A percentile compares a stretch with the other conserved stretches of the same genome.
phyloP scores from a whole-genome alignment of 2,797 vertebrate species.

The Enteromius anoplus region DNA sequence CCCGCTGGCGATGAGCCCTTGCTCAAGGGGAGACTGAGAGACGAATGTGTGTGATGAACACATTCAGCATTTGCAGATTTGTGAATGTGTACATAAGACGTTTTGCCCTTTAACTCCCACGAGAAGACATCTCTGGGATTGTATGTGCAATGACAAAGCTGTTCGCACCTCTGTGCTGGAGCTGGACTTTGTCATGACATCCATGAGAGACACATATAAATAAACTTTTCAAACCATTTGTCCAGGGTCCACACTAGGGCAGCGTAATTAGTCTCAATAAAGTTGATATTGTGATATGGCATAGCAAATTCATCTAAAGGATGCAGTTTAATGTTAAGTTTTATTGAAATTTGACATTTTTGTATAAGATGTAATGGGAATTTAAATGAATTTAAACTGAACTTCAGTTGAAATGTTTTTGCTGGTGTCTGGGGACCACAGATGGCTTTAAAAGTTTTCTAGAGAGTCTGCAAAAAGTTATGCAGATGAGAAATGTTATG shows the following conservation, averaged over 20 bases:
- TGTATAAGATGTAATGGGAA: not conserved
- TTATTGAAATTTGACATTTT: not conserved
- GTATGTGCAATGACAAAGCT: not conserved
- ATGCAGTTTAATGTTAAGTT: not conserved
- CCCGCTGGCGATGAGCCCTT: conserved; percentile 20
- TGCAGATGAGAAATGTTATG: not conserved
- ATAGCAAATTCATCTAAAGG: not conserved
- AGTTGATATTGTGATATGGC: not conserved
- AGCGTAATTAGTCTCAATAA: not conserved
- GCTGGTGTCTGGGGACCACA: not conserved
- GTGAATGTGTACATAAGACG: conserved; percentile 24
- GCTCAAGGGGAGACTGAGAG: conserved; percentile 24
- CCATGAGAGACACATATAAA: not conserved
- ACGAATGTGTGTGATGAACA: conserved; percentile 13
- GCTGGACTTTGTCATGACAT: not conserved
- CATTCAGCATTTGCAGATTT: conserved; percentile 27
- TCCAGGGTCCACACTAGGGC: not conserved
- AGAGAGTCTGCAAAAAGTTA: not conserved
- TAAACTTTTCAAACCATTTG: not conserved
- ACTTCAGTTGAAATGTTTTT: not conserved
- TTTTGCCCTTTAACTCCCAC: not conserved
- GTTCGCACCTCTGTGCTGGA: not conserved
- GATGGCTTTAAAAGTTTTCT: not conserved
- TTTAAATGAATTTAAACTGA: not conserved
- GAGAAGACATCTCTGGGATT: conserved; percentile 21